Base-by-base conservation (phyloP, 1,140 invertebrate species). In the honey bee (Apis mellifera) region DNA sequence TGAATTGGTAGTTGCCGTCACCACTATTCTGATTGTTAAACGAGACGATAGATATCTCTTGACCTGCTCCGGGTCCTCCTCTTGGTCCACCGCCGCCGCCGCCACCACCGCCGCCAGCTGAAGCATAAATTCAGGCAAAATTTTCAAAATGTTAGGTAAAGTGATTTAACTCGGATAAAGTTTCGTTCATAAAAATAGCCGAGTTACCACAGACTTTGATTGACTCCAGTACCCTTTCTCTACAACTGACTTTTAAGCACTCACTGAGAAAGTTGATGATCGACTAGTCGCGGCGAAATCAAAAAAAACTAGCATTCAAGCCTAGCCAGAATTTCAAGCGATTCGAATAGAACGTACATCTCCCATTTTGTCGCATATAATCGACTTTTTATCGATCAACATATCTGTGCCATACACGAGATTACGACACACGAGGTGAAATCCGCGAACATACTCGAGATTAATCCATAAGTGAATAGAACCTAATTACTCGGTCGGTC, bases 1-100 rank as follows among this genome's bases (percentile, higher is more conserved):
- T 96, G 76, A 79, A 93, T 23, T 86, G 84, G 83, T 93, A 93
- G 77, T 91, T 93, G 64, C 93, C 95, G 78, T 95, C 95, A 42
- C 94, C 93, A 74, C 92, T 93, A 55, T 95, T 93, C 55, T 95
- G 94, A 73, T 94, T 95, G 60, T 93, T 92, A 87, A 94, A 95
- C 50, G 95, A 94, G 9, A 94, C 91, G 77, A 95, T 95, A 21
- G 95, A 94, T 23, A 95, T 91, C 86, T 93, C 64, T 90, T 93
- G 68, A 62, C 86, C 88, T 55, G 92, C 92, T 17, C 91, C 85
- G 0, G 90, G 90, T 59, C 91, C 89, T 75, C 91, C 91, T 0
- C 66, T n/a, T 65, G 78, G 69, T 19, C 70, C 69, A 21, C 90
- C 90, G 12, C 85, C 87, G 55, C 87, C 88, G 42, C 93, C 92